Conservation (phyloP, 2,797 vertebrate genomes). For the Taenioides sp. region DNA sequence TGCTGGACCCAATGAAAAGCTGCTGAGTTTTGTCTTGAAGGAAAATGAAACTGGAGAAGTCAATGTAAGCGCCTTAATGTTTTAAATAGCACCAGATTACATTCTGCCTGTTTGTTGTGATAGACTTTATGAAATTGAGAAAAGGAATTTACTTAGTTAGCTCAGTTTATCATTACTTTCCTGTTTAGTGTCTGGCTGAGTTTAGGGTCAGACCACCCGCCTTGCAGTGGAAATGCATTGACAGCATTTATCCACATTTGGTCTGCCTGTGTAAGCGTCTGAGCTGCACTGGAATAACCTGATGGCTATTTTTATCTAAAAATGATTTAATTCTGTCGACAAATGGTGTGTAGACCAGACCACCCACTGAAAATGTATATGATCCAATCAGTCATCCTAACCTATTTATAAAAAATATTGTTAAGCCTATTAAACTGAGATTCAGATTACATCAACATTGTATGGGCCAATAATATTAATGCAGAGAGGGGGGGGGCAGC, state of each 20-base stretch:
- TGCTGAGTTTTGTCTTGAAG: conserved; percentile 89
- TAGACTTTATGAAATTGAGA: neutral
- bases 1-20: conserved; percentile 89
- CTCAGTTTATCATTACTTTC: neutral
- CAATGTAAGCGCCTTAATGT: conserved; percentile 83
- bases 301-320: neutral
- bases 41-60: conserved; percentile 97
- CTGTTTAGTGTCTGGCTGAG: neutral
- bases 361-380: neutral
- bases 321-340: neutral
- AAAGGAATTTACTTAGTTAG: neutral
- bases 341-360: neutral
- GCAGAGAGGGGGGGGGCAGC: too few species aligned
- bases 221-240: neutral
- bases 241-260: neutral
- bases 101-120: neutral
- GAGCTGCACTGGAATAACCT: neutral
- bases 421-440: too few species aligned
- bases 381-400: neutral
- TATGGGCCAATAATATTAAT: too few species aligned
- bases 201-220: neutral
- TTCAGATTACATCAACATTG: too few species aligned
- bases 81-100: neutral
- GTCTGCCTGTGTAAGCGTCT: neutral
- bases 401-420: neutral